These are phyloP conservation scores for Pan troglodytes DNA, from an alignment of 2,113 vertebrate species.

Conservation along the genomic window NHGRI_mPanTro3-v2.1_pri NC_072412.2:57337001-57337500, in stretches of 20 bases:
- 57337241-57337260: neutral
- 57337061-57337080: neutral
- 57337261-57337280: neutral
- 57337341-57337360: neutral
- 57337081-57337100: accelerated
- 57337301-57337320: neutral
- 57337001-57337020: conserved; percentile 28
- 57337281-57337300: neutral
- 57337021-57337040: neutral
- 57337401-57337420: neutral
- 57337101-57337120: neutral
- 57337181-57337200: neutral
- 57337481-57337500: neutral
- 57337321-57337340: neutral
- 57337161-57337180: neutral
- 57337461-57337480: neutral
- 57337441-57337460: neutral
- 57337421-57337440: neutral
- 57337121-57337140: neutral
- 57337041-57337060: neutral
- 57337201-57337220: accelerated
- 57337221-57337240: neutral
- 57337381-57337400: neutral
- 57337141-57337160: neutral
- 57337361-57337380: neutral